Evolutionary conservation across 2,113 vertebrate genomes (phyloP).

Genomic region (Semicossyphus pulcher): DNA sequence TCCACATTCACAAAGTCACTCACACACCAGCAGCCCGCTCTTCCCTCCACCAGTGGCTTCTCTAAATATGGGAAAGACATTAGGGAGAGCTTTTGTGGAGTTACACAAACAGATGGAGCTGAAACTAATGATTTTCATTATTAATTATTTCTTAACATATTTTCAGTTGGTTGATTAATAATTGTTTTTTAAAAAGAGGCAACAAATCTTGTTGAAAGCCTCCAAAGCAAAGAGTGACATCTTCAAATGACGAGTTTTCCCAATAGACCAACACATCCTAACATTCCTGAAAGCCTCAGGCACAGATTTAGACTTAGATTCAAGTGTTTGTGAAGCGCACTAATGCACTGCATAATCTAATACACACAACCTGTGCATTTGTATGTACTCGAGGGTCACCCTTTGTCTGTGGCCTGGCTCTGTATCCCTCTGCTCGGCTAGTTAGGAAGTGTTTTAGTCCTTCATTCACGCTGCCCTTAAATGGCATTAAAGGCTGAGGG

Average conservation of each 20-base stretch:
- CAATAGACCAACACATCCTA: neutral
- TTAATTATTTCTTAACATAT: neutral
- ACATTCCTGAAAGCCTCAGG: neutral
- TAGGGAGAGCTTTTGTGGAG: neutral
- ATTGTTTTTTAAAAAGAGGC: neutral
- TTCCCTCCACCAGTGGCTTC: constrained; percentile 17
- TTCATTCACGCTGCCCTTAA: constrained; percentile 63
- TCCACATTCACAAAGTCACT: constrained; percentile 61
- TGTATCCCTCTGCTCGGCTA: constrained; percentile 53
- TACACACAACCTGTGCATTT: neutral
- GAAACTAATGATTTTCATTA: neutral
- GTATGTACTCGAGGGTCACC: neutral
- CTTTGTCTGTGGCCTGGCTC: constrained; percentile 16
- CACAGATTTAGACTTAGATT: neutral
- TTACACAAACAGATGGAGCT: neutral
- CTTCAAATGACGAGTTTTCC: neutral
- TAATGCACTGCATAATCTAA: neutral
- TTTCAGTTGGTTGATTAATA: neutral
- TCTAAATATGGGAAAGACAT: constrained; percentile 44
- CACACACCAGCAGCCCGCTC: constrained; percentile 27
- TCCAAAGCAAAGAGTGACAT: neutral
- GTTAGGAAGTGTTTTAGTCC: constrained; percentile 60
- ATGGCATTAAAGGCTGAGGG: constrained; percentile 61
- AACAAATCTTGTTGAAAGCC: neutral
- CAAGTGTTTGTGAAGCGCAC: neutral